Percentiles rank a stretch among this genome's conserved stretches.
Conservation (phyloP, 2,888 invertebrate genomes). For the Drosophila histrio region DNA sequence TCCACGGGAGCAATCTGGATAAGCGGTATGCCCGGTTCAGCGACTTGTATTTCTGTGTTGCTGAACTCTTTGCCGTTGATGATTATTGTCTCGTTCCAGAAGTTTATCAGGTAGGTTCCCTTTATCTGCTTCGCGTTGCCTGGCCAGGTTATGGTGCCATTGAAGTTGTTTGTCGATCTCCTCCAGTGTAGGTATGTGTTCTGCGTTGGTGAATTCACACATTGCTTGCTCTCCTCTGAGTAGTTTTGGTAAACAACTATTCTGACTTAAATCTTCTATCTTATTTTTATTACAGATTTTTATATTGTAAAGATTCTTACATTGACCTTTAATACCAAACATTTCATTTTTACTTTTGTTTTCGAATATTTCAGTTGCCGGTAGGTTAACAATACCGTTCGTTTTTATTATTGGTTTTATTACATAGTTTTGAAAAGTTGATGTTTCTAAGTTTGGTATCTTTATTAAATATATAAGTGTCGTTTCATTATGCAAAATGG, state of each 20-base stretch:
- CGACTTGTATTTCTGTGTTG: neutral
- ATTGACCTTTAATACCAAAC: neutral
- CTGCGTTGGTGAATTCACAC: neutral
- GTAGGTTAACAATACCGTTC: neutral
- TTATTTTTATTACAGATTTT: neutral
- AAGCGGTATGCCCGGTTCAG: neutral
- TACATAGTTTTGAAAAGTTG: neutral
- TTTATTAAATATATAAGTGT: neutral
- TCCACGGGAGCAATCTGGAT: neutral
- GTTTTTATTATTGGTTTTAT: neutral
- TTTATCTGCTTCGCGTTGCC: neutral
- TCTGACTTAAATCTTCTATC: neutral
- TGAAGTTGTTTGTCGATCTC: neutral
- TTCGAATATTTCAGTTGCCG: neutral
- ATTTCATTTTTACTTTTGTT: neutral
- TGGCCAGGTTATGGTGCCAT: neutral
- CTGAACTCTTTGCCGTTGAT: conserved; percentile 1
- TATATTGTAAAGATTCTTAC: neutral
- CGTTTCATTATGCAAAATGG: neutral
- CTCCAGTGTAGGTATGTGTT: neutral
- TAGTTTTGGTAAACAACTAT: neutral
- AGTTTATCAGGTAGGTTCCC: neutral
- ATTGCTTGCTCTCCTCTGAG: neutral
- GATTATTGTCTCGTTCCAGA: neutral
- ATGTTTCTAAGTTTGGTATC: neutral